Evolutionary conservation across 1,140 invertebrate genomes (phyloP).

Genomic region (Neelides sp.): DNA sequence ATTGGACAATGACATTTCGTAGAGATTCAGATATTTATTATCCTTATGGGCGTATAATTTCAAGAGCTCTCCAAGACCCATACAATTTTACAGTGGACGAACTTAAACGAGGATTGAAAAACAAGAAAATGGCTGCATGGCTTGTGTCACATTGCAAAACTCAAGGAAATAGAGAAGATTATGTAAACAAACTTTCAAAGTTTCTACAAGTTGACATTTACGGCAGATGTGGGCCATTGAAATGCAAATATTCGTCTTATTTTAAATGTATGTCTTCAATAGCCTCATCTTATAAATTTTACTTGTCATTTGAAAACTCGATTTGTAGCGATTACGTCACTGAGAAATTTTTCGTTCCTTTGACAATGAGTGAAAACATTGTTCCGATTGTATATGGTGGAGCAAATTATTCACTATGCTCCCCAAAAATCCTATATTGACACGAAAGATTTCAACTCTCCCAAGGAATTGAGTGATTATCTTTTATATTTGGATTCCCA

Average conservation of each 20-base stretch:
- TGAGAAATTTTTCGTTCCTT: slow-evolving; percentile 56
- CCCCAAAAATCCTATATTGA: slow-evolving; percentile 38
- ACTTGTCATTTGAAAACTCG: slow-evolving; percentile 72
- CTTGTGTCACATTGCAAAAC: slow-evolving; percentile 36
- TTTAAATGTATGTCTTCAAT: slow-evolving; percentile 30
- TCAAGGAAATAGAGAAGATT: slow-evolving; percentile 30
- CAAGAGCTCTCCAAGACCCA: too few species aligned
- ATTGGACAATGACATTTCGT: too few species aligned
- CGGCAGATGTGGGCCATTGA: slow-evolving; percentile 38
- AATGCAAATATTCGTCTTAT: slow-evolving; percentile 27
- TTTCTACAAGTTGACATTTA: slow-evolving; percentile 44
- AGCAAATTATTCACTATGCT: slow-evolving; percentile 34
- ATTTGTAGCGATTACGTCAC: slow-evolving; percentile 78
- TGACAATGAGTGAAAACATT: slow-evolving; percentile 32
- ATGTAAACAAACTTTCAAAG: slow-evolving; percentile 36
- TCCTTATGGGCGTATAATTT: too few species aligned
- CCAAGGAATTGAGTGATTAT: slow-evolving; percentile 38
- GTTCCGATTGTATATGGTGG: slow-evolving; percentile 37
- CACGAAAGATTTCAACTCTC: slow-evolving; percentile 38
- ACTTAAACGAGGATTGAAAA: too few species aligned
- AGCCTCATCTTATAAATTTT: slow-evolving; percentile 58
- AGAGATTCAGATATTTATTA: too few species aligned
- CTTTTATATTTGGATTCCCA: slow-evolving; percentile 36
- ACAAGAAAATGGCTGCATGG: slow-evolving; percentile 37
- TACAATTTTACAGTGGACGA: too few species aligned